Conservation (phyloP, 2,888 invertebrate genomes). For the Anorthoa munda region DNA sequence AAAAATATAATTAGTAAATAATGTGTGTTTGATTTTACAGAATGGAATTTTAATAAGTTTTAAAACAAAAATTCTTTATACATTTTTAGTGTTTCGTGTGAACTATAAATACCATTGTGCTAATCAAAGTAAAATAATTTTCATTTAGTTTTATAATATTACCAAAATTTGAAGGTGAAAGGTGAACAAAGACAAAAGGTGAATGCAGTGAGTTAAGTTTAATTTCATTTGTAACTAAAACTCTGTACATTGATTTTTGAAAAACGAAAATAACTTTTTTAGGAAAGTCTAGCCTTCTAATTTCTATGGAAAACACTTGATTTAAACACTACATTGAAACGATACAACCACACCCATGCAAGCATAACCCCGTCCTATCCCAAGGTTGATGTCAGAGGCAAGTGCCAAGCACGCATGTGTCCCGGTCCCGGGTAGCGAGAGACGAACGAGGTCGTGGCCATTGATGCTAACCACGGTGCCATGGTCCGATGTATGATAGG, state of each 20-base stretch:
- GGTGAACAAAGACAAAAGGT: conserved; percentile 57
- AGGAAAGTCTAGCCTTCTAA: conserved; percentile 57
- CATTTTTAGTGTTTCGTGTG: conserved; percentile 57
- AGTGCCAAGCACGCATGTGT: conserved; percentile 62
- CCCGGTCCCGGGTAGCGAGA: conserved; percentile 61
- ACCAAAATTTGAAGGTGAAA: conserved; percentile 49
- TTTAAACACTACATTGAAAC: conserved; percentile 71
- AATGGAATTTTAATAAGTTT: conserved; percentile 50
- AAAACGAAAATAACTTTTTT: conserved; percentile 41
- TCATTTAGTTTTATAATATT: conserved; percentile 39
- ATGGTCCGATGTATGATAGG: conserved; percentile 80
- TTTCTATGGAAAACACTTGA: conserved; percentile 64
- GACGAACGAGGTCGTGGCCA: conserved; percentile 78
- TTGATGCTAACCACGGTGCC: conserved; percentile 83
- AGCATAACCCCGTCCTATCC: conserved; percentile 71
- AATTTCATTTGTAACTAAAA: conserved; percentile 41
- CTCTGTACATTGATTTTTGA: conserved; percentile 47
- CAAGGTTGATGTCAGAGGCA: conserved; percentile 57
- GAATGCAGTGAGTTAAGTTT: conserved; percentile 57
- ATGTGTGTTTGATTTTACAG: conserved; percentile 31
- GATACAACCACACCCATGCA: conserved; percentile 85
- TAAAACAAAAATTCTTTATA: conserved; percentile 34
- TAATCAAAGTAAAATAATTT: conserved; percentile 46
- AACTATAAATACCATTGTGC: conserved; percentile 58
- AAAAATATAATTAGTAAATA: conserved; percentile 25